Evolutionary conservation across 2,113 vertebrate species (phyloP).

Genomic region (Pogona vitticeps): DNA sequence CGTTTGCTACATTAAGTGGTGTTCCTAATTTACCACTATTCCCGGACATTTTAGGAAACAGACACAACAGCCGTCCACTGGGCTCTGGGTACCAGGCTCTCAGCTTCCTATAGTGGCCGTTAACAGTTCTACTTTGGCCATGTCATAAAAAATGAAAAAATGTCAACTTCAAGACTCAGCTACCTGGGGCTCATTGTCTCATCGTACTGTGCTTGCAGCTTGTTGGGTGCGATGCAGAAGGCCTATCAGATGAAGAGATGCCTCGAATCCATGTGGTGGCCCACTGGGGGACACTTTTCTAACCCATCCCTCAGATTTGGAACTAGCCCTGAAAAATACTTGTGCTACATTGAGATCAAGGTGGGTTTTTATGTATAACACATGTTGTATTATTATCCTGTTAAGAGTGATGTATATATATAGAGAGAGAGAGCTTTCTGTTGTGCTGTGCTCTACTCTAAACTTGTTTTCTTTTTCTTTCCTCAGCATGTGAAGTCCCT

Average conservation of each 20-base stretch:
- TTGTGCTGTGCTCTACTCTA: constrained; percentile 11
- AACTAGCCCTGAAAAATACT: not conserved
- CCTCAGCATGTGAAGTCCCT: not conserved
- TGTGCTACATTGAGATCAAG: not conserved
- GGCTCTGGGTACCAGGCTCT: not conserved
- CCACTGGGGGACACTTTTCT: not conserved
- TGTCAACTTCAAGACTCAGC: no score
- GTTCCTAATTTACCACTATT: no score
- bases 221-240: no score
- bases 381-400: not conserved
- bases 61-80: not conserved
- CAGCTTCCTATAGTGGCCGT: no score
- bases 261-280: no score
- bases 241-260: no score
- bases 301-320: not conserved
- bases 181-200: no score
- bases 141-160: not conserved
- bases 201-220: not conserved
- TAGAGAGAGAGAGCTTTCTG: not conserved
- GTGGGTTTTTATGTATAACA: not conserved
- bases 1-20: no score
- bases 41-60: not conserved
- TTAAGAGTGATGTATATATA: constrained; percentile 14
- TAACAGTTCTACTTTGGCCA: not conserved
- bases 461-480: not conserved